Percentiles rank a stretch among this genome's conserved stretches.
Conservation (phyloP, 2,113 vertebrate genomes). For the Alexandromys fortis region DNA sequence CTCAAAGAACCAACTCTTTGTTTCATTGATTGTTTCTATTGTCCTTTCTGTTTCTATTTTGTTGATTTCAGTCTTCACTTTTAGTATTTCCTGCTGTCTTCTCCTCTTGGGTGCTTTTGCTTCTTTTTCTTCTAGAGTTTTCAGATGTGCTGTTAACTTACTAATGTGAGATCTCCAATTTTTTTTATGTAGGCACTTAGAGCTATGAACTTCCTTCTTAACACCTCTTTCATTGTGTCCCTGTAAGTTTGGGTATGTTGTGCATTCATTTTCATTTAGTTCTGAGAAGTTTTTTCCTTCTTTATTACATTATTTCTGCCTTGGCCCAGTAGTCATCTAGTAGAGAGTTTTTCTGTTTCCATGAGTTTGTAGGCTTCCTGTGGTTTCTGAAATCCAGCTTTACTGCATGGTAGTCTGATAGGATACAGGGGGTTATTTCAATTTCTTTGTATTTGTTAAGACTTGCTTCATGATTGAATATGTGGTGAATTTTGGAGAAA, state of each 20-base stretch:
- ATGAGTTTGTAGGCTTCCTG: background rate
- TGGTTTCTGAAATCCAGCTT: background rate
- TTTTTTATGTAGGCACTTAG: background rate
- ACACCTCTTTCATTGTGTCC: too few relatives aligned
- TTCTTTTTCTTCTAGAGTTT: background rate
- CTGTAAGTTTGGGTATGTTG: background rate
- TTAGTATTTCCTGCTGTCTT: background rate
- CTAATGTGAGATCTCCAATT: background rate
- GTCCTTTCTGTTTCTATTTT: background rate
- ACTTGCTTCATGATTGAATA: too few relatives aligned
- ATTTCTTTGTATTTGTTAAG: background rate
- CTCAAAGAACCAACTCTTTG: too few relatives aligned
- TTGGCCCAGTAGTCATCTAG: background rate
- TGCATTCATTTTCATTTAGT: background rate
- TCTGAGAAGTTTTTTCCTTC: background rate
- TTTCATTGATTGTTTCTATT: background rate
- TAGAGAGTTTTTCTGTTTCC: background rate
- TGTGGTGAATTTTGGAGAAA: too few relatives aligned
- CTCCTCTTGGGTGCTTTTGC: background rate
- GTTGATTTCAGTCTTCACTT: background rate
- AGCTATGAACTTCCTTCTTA: background rate
- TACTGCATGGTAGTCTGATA: background rate
- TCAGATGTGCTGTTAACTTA: background rate
- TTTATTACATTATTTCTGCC: background rate
- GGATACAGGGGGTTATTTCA: background rate